phyloP scores from a whole-genome alignment of 2,888 invertebrate species.

The Seira sanloemensis region DNA sequence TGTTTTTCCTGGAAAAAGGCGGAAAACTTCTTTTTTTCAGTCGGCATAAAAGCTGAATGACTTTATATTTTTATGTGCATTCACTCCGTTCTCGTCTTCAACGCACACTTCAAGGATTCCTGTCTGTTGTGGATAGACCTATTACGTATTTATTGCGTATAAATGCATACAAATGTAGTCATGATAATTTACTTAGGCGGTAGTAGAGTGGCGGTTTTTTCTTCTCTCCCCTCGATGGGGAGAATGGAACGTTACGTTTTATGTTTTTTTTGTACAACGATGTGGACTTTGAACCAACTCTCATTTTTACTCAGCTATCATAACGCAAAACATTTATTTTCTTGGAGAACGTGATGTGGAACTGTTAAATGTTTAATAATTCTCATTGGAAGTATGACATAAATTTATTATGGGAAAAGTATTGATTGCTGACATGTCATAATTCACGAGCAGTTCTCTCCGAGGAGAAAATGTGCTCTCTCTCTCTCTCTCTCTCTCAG shows the following conservation, averaged over 20 bases:
- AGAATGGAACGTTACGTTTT: background rate
- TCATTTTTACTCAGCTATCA: background rate
- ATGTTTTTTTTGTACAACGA: background rate
- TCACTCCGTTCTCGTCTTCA: background rate
- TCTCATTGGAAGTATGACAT: slow-evolving; percentile 49
- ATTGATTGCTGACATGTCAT: slow-evolving; percentile 57
- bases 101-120: background rate
- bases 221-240: background rate
- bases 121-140: background rate
- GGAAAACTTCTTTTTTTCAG: background rate
- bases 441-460: background rate
- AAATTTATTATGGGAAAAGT: slow-evolving; percentile 51
- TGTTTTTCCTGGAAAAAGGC: background rate
- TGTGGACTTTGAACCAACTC: background rate
- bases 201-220: too few relatives aligned
- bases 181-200: slow-evolving; percentile 15
- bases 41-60: background rate
- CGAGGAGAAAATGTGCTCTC: background rate
- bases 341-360: slow-evolving; percentile 14
- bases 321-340: slow-evolving; percentile 11
- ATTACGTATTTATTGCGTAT: slow-evolving; percentile 17
- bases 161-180: slow-evolving; percentile 22
- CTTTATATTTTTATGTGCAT: background rate
- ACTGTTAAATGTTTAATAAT: slow-evolving; percentile 53
- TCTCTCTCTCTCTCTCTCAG: background rate